phyloP scores from a whole-genome alignment of 2,113 vertebrate genomes.

The Nibea coibor region DNA sequence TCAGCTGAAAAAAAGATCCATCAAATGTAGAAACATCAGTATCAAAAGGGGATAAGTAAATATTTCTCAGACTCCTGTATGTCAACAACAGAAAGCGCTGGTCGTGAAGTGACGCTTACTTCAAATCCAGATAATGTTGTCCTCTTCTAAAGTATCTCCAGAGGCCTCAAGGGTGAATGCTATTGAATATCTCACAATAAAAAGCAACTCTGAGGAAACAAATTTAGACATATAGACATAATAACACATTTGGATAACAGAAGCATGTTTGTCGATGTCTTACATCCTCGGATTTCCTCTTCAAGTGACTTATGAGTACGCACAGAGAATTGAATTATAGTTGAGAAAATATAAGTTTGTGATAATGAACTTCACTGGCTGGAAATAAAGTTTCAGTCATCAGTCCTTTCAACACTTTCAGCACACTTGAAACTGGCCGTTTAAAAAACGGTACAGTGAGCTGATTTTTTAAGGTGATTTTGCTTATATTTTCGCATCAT shows the following conservation, averaged over 20 bases:
- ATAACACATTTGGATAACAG: neutral
- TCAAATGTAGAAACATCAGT: neutral
- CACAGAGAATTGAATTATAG: slow-evolving; percentile 8
- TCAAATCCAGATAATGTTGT: neutral
- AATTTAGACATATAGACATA: neutral
- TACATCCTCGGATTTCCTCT: neutral
- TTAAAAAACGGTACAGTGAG: neutral
- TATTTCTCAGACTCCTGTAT: slow-evolving; percentile 1
- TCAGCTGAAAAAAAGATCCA: neutral
- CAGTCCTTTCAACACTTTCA: neutral
- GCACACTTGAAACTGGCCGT: neutral
- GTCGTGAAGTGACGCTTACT: neutral
- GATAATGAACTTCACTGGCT: slow-evolving; percentile 1
- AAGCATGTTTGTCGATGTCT: neutral
- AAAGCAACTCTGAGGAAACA: neutral
- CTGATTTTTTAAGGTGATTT: slow-evolving; percentile 31
- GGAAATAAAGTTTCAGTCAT: slow-evolving; percentile 26
- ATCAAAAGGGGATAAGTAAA: neutral
- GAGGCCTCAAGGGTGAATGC: neutral
- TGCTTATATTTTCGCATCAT: neutral
- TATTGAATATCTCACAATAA: neutral
- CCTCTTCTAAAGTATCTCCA: neutral
- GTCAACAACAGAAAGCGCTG: neutral
- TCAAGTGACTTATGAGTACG: neutral
- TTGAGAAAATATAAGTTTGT: neutral